Percentiles rank a stretch among this genome's conserved stretches.
phyloP scores from a whole-genome alignment of 2,113 vertebrate species.

The Bettongia penicillata region DNA sequence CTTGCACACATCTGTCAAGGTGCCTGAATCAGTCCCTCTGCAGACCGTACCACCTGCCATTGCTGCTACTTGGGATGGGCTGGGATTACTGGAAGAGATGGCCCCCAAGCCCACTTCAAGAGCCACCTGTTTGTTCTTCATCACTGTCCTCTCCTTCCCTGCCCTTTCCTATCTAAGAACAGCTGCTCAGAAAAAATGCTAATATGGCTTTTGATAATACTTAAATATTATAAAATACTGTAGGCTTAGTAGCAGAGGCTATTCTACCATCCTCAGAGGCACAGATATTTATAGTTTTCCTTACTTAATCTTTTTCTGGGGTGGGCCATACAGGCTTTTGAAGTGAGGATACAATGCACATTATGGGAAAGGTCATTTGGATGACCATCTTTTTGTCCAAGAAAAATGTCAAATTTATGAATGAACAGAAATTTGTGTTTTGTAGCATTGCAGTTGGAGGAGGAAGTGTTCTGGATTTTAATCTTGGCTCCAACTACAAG shows the following conservation, averaged over 20 bases:
- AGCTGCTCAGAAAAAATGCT: background rate
- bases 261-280: background rate
- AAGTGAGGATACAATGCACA: background rate
- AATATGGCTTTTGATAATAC: background rate
- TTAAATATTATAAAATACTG: background rate
- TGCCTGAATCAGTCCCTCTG: fast-evolving
- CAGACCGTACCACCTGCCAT: background rate
- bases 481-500: background rate
- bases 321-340: background rate
- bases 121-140: background rate
- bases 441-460: background rate
- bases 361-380: background rate
- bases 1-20: background rate
- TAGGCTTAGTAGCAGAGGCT: background rate
- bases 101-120: background rate
- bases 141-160: too few species aligned
- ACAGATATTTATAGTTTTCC: background rate
- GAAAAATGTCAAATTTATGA: background rate
- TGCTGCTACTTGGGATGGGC: background rate
- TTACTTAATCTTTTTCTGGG: background rate
- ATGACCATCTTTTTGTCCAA: background rate
- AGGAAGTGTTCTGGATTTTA: background rate
- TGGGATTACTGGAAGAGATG: fast-evolving
- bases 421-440: background rate
- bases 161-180: background rate